A percentile compares a stretch with the other conserved stretches of the same genome.
Evolutionary conservation across 2,888 invertebrate genomes (phyloP).

Genomic region (Trissonchulus sp.): DNA sequence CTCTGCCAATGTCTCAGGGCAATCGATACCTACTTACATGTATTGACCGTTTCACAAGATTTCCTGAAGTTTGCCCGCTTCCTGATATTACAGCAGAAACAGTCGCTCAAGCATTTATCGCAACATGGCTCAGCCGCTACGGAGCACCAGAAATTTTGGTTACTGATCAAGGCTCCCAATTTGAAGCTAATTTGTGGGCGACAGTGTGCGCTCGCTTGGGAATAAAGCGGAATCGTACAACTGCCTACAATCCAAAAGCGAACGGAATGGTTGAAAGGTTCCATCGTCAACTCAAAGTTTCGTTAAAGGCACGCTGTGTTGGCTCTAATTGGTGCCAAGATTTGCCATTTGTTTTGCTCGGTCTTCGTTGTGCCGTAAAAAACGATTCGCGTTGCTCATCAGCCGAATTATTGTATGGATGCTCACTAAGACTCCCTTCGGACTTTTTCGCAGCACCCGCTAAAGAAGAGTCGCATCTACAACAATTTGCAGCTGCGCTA

Average conservation of each 20-base stretch:
- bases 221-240: no score
- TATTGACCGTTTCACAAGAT: neutral
- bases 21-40: no score
- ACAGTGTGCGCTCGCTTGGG: no score
- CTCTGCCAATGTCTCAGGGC: no score
- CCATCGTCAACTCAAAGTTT: neutral
- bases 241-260: no score
- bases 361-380: neutral
- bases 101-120: neutral
- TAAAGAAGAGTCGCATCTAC: neutral
- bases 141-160: no score
- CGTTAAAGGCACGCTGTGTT: neutral
- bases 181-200: no score
- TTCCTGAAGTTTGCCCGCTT: neutral
- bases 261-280: conserved; percentile 1
- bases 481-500: neutral
- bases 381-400: neutral
- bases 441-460: neutral
- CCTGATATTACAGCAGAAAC: neutral
- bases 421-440: neutral
- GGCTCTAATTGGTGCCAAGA: neutral
- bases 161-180: no score
- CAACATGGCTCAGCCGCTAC: no score
- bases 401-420: neutral
- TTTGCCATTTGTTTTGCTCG: neutral